Conservation (phyloP, 2,113 vertebrate species). For the Microcebus jonahi region DNA sequence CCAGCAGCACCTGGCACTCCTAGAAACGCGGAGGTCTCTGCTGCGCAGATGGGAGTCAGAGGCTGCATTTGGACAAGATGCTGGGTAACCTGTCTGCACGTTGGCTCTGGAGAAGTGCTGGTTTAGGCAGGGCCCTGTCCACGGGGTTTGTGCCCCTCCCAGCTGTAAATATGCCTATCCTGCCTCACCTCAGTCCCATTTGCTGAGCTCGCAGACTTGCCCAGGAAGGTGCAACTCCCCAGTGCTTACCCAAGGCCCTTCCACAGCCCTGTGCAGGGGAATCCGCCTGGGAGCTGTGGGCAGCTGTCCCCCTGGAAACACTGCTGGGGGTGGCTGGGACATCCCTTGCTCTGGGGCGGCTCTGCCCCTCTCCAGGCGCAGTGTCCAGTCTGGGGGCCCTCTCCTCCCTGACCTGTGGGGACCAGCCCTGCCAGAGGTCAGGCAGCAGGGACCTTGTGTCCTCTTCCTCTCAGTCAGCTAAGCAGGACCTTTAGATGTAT, state of each 20-base stretch:
- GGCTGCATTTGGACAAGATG: not conserved
- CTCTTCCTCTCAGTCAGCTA: not conserved
- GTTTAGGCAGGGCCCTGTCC: not conserved
- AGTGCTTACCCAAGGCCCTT: not conserved
- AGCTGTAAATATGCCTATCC: not conserved
- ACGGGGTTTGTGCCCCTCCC: not conserved
- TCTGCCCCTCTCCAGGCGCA: not conserved
- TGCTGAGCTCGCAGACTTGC: not conserved
- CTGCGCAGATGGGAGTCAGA: not conserved
- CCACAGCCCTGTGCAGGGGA: not conserved
- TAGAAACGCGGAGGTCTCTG: not conserved
- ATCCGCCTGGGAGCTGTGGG: too few species aligned
- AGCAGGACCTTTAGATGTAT: not conserved
- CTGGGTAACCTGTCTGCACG: not conserved
- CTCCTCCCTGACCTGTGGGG: not conserved
- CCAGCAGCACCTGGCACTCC: not conserved
- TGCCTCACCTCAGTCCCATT: not conserved
- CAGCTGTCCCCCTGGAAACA: not conserved
- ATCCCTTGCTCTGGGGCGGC: not conserved
- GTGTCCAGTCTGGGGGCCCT: too few species aligned
- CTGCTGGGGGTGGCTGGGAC: not conserved
- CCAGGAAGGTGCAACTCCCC: not conserved
- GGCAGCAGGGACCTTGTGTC: not conserved
- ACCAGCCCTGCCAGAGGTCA: not conserved
- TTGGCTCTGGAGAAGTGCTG: not conserved